Evolutionary conservation across 2,113 vertebrate genomes (phyloP).

Genomic region (Porphyrio hochstetteri): DNA sequence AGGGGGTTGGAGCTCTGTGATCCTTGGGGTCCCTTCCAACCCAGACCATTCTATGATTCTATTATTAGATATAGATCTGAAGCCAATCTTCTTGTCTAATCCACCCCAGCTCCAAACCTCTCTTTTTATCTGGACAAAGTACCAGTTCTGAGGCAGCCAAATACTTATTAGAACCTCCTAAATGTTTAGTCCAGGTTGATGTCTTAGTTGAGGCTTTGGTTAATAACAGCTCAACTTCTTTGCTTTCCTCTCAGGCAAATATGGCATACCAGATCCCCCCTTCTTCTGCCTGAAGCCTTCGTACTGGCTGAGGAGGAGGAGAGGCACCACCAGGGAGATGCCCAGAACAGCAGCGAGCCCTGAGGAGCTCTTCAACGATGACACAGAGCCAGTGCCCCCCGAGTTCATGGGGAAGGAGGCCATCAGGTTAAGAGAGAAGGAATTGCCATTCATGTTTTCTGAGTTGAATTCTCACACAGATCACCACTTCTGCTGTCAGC

Average conservation of each 20-base stretch:
- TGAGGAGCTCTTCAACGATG: conserved; percentile 51
- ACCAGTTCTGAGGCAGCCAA: not conserved
- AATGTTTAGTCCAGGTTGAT: not conserved
- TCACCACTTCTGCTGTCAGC: not conserved
- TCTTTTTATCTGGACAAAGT: not conserved
- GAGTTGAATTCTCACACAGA: not conserved
- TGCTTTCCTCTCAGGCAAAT: conserved; percentile 77
- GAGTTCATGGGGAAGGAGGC: conserved; percentile 89
- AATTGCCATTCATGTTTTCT: not conserved
- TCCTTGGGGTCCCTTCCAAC: too few relatives aligned
- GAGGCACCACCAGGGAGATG: conserved; percentile 63
- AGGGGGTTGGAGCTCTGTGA: too few relatives aligned
- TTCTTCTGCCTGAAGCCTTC: conserved; percentile 87
- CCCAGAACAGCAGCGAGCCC: conserved; percentile 67
- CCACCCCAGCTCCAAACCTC: not conserved
- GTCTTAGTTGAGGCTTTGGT: not conserved
- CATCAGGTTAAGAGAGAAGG: conserved; percentile 80
- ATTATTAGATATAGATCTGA: not conserved
- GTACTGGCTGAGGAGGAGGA: conserved; percentile 80
- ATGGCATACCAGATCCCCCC: conserved; percentile 75
- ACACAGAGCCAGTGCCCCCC: conserved; percentile 75
- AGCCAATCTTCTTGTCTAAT: not conserved
- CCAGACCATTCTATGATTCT: too few relatives aligned
- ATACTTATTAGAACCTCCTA: not conserved
- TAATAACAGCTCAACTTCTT: not conserved